Evolutionary conservation across 2,113 vertebrate genomes (phyloP).

Genomic region (Chionomys nivalis): DNA sequence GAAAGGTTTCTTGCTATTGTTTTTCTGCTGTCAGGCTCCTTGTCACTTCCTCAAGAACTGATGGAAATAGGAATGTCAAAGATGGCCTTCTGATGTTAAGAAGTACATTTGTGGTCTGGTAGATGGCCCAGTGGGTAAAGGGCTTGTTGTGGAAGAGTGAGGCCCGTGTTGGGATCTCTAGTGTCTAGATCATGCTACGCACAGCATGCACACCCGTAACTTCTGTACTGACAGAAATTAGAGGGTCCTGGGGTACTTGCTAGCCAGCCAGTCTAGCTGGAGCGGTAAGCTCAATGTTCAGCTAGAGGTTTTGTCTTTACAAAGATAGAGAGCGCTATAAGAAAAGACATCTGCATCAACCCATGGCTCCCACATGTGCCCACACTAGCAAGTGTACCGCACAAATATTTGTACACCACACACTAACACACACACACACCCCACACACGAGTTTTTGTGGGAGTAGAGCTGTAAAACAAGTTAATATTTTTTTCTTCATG

Average conservation of each 20-base stretch:
- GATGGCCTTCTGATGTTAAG: background rate
- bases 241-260: background rate
- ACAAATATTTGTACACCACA: background rate
- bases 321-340: background rate
- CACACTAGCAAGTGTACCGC: background rate
- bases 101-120: background rate
- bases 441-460: background rate
- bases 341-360: background rate
- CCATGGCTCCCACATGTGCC: background rate
- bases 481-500: conserved; percentile 34
- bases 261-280: background rate
- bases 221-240: background rate
- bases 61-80: background rate
- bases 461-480: background rate
- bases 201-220: rapidly evolving
- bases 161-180: too few relatives aligned
- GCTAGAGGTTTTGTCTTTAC: background rate
- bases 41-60: background rate
- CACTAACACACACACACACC: background rate
- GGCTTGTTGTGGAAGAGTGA: background rate
- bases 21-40: background rate
- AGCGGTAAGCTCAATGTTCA: background rate
- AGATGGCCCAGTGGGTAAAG: background rate
- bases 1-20: background rate
- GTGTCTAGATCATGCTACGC: too few relatives aligned